phyloP scores from a whole-genome alignment of 2,797 vertebrate species.

The Trichosurus vulpecula region DNA sequence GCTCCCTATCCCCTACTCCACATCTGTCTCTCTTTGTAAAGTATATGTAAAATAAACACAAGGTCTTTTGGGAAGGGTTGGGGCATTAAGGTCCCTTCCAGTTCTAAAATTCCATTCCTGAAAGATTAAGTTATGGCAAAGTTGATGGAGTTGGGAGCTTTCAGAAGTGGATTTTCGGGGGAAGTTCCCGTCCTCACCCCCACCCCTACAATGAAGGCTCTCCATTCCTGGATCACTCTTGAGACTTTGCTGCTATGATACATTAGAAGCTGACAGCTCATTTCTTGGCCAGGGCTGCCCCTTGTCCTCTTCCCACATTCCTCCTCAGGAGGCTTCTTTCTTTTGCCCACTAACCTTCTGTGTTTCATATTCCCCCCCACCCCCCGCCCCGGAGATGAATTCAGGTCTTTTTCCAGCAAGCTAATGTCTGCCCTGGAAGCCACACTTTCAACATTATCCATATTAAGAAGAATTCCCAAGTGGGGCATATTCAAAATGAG shows the following conservation, averaged over 20 bases:
- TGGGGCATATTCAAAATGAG: constrained; percentile 71
- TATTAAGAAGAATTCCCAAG: constrained; percentile 67
- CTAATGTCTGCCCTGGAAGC: constrained; percentile 59
- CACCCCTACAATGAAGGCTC: constrained; percentile 22
- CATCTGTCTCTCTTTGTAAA: neutral
- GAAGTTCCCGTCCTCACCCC: constrained; percentile 45
- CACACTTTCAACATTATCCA: constrained; percentile 59
- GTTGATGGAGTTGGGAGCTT: constrained; percentile 31
- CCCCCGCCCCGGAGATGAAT: too few relatives aligned
- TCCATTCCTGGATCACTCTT: constrained; percentile 38
- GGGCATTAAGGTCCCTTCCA: constrained; percentile 16
- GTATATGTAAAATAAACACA: neutral
- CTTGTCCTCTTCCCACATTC: constrained; percentile 26
- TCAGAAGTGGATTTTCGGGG: constrained; percentile 21
- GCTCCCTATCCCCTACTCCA: neutral
- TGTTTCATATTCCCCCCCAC: constrained; percentile 41
- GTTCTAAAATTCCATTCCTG: constrained; percentile 29
- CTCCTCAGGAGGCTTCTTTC: constrained; percentile 13
- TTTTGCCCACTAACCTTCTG: constrained; percentile 52
- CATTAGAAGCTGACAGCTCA: constrained; percentile 50
- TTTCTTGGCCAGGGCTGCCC: constrained; percentile 38
- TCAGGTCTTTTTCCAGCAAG: constrained; percentile 47
- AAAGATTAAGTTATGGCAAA: constrained; percentile 58
- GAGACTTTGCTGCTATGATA: constrained; percentile 58
- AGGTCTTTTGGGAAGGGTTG: neutral